Evolutionary conservation across 2,113 vertebrate species (phyloP).

Genomic region (Alces alces): DNA sequence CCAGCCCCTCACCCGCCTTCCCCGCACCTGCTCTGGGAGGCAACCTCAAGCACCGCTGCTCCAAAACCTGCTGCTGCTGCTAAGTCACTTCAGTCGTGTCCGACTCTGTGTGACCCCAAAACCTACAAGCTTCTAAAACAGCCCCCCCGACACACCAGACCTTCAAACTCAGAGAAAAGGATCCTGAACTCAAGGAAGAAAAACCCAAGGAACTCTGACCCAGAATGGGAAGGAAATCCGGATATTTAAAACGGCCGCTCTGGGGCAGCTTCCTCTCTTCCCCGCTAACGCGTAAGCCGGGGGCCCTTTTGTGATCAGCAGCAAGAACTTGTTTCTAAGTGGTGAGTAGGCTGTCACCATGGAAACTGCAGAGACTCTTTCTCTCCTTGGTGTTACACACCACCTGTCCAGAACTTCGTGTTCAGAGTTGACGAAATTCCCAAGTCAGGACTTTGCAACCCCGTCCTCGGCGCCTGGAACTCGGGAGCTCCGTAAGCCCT

Average conservation of each 20-base stretch:
- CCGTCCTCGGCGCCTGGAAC: neutral
- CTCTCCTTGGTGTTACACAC: neutral
- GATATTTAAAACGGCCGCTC: neutral
- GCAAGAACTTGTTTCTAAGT: neutral
- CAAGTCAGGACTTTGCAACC: rapidly evolving
- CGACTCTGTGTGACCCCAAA: neutral
- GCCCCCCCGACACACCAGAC: rapidly evolving
- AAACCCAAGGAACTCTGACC: neutral
- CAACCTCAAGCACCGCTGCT: rapidly evolving
- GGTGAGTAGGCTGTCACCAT: neutral
- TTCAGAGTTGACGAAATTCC: neutral
- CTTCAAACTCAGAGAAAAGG: neutral
- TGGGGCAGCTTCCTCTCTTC: rapidly evolving
- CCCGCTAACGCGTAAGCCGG: neutral
- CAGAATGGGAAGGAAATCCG: neutral
- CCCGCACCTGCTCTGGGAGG: rapidly evolving
- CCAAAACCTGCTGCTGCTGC: neutral
- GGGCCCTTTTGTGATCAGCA: neutral
- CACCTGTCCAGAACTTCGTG: neutral
- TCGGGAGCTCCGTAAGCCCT: neutral
- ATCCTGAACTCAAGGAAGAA: neutral
- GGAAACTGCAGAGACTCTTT: neutral
- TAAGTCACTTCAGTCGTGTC: too few relatives aligned
- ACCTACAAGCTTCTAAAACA: neutral
- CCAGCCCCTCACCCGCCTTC: rapidly evolving